A percentile compares a stretch with the other conserved stretches of the same genome.
phyloP scores from a whole-genome alignment of 2,113 vertebrate species.

The Solenodon paradoxus region DNA sequence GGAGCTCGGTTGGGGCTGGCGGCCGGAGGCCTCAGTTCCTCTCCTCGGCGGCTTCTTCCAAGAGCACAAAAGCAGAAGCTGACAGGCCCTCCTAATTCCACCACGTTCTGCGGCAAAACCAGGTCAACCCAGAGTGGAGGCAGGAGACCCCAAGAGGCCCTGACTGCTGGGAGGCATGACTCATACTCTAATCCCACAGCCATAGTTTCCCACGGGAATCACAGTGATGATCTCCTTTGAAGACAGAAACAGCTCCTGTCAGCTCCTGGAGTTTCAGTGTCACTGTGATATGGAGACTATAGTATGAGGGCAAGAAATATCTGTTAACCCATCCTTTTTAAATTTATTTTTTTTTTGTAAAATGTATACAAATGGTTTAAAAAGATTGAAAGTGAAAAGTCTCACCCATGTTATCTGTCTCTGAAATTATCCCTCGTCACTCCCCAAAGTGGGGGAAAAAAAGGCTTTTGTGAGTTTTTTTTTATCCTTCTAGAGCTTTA shows the following conservation, averaged over 20 bases:
- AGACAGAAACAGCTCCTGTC: background rate
- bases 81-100: background rate
- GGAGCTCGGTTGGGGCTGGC: background rate
- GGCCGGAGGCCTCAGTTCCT: background rate
- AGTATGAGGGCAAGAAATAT: background rate
- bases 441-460: background rate
- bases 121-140: background rate
- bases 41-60: background rate
- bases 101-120: background rate
- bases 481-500: background rate
- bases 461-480: background rate
- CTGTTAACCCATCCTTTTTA: background rate
- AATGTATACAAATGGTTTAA: background rate
- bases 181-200: too few relatives aligned
- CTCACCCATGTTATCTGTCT: background rate
- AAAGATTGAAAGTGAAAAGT: background rate
- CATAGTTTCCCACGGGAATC: background rate
- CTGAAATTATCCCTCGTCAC: background rate
- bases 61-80: rapidly evolving
- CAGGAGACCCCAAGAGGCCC: background rate
- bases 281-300: background rate
- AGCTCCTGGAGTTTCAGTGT: background rate
- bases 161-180: rapidly evolving
- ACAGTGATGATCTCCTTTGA: background rate
- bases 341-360: background rate